These are phyloP conservation scores for Mycetomoellerius zeteki DNA, from an alignment of 1,140 invertebrate species.

Conservation along the genomic window DNA sequence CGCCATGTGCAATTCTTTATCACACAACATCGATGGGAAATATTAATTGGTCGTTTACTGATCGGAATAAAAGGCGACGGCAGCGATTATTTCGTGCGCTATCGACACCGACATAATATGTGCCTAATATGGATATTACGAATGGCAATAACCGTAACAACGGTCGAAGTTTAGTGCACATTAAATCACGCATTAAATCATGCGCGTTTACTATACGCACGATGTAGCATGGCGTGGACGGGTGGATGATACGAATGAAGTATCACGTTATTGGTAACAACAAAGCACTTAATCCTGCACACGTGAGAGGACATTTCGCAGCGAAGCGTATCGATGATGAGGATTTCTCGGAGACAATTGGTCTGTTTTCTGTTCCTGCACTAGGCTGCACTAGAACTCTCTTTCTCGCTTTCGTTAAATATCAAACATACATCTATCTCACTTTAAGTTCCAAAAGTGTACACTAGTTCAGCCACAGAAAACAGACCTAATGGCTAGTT, in stretches of 20 bases:
- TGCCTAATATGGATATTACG: conserved; percentile 49
- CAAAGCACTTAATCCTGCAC: conserved; percentile 27
- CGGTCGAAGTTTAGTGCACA: conserved; percentile 50
- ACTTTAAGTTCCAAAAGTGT: no score
- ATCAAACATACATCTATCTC: no score
- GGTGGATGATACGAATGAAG: conserved; percentile 40
- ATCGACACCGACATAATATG: conserved; percentile 6
- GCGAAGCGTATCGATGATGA: conserved; percentile 50
- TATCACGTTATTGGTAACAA: conserved; percentile 47
- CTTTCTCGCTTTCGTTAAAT: no score
- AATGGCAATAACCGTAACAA: conserved; percentile 25
- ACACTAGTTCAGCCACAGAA: no score
- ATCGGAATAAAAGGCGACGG: conserved; percentile 19
- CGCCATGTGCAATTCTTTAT: conserved; percentile 6
- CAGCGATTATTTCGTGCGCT: background rate
- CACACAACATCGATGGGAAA: background rate
- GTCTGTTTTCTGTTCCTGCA: no score
- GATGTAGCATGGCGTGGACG: conserved; percentile 32
- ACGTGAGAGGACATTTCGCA: conserved; percentile 39
- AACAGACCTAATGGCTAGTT: conserved; percentile 7
- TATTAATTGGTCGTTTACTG: conserved; percentile 16
- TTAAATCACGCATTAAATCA: conserved; percentile 61
- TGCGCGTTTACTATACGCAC: conserved; percentile 8
- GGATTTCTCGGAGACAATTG: conserved; percentile 51
- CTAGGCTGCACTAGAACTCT: no score